Base-by-base conservation (phyloP, 2,797 vertebrate genomes). In the Pseudocheirus occidentalis region DNA sequence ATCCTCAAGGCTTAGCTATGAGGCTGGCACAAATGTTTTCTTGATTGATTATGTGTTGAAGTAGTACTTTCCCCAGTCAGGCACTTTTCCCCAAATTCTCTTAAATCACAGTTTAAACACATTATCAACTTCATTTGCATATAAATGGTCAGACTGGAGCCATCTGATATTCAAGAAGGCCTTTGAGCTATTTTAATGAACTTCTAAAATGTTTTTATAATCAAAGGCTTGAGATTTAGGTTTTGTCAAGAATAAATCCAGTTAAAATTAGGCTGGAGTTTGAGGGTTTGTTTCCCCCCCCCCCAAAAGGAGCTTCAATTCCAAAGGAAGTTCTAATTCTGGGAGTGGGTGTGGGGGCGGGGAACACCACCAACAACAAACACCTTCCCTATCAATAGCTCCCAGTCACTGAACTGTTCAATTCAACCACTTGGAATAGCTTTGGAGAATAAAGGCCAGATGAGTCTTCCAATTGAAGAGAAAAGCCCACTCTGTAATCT, bases 131-230 rank as follows among this genome's bases (percentile, higher is more conserved):
- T 59, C 96, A 98, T 97, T 97, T 96, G 94, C 91, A 95, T 96
- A 95, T 96, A 97, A 97, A 95, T 97, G 93, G 90, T 92, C 50
- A 81, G 96, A 10, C 53, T 81, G 46, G 62, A 53, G 50, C 46
- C 92, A 95, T 95, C 96, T 57, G 94, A 91, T 96, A 95, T 94
- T 96, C 97, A 91, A 94, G 93, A 97, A 94, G 96, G 50, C 62
- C 91, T 97, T 93, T 52, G 90, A 97, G 94, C 92, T 93, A 81
- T 94, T 96, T 95, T 73, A 96, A 96, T 97, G 93, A 97, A 96
- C 91, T 96, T 96, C 91, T 97, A 62, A 96, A 95, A 95, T 92
- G 62, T 91, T 95, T 90, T 96, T 93, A 40, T 40, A 1, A 46
- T 46, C 9, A 81, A 81, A 81, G 40, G 21, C 9, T 27, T 27